Base-by-base conservation (phyloP, 2,797 vertebrate genomes). In the Eulemur coronatus region DNA sequence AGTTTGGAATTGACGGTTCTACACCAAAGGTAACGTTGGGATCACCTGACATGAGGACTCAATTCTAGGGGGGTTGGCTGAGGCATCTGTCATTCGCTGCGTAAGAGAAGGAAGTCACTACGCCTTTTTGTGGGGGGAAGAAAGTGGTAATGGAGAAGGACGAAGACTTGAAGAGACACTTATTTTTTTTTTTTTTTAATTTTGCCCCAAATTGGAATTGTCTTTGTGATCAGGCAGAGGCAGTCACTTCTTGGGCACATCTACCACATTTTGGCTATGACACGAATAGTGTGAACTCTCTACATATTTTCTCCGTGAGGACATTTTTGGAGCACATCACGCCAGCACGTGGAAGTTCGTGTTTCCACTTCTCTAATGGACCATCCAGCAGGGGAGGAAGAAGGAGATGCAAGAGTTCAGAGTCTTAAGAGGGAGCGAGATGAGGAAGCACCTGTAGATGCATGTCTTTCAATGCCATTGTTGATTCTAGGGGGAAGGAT, bases 261-360 rank as follows among this genome's bases (percentile, higher is more conserved):
- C 46, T 48, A 17, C 24, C 18, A 48, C 33, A 15, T 24, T 80
- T 46, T 46, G 63, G 33, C 67, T 70, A 5, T 38, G 33, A 75
- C 0, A 43, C 12, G 5, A 70, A 5, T 4, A 22, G 46, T 12
- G 30, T 22, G 46, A 41, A n/a, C 7, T 14, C 13, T 12, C 18
- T 50, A 15, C 0, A 14, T 11, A 28, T 88, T 50, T 72, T 81
- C 72, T 57, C 41, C 7, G 0, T 3, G 22, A 94, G 55, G 48
- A 28, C 41, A 9, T 38, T 11, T 92, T 63, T 61, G 52, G 67
- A 55, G 43, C 6, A n/a, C 4, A 7, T 46, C 15, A 6, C n/a
- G 11, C 30, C 18, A 50, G 26, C 2, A 0, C 1, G 35, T n/a
- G 69, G n/a, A n/a, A 4, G 11, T 59, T 28, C 38, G 2, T 17